These are phyloP conservation scores for Chrysolina americana DNA, from an alignment of 2,888 invertebrate genomes.

Conservation along the genomic window DNA sequence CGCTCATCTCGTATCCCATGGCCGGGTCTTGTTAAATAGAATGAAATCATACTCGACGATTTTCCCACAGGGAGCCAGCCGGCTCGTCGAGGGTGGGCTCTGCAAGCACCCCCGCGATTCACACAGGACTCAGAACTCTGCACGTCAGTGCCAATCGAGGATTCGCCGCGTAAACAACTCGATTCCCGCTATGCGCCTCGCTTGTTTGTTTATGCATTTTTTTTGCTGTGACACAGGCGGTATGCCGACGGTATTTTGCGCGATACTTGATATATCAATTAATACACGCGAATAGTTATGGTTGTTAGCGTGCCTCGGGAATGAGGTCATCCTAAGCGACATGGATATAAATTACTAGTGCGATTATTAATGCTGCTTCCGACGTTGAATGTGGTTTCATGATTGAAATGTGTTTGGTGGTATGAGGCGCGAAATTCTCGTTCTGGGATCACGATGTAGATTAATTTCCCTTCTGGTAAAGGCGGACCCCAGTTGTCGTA, in stretches of 20 bases:
- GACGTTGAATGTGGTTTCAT: neutral
- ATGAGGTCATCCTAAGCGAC: neutral
- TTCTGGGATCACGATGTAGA: neutral
- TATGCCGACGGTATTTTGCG: too few species aligned
- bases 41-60: slow-evolving; percentile 3
- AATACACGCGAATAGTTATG: neutral
- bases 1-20: neutral
- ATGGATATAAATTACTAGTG: neutral
- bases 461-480: neutral
- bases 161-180: neutral
- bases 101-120: slow-evolving; percentile 1
- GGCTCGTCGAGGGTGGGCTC: slow-evolving; percentile 3
- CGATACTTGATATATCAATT: too few species aligned
- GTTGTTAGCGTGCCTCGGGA: neutral
- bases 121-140: slow-evolving; percentile 5
- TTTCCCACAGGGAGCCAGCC: neutral
- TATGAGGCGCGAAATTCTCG: neutral
- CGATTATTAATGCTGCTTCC: neutral
- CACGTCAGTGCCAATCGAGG: slow-evolving; percentile 4
- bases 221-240: neutral
- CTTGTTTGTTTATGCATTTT: neutral
- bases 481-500: too few species aligned
- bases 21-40: slow-evolving; percentile 4
- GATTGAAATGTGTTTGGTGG: neutral
- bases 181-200: neutral